phyloP scores from a whole-genome alignment of 2,797 vertebrate species.

The Mormyrus proboscirostris region DNA sequence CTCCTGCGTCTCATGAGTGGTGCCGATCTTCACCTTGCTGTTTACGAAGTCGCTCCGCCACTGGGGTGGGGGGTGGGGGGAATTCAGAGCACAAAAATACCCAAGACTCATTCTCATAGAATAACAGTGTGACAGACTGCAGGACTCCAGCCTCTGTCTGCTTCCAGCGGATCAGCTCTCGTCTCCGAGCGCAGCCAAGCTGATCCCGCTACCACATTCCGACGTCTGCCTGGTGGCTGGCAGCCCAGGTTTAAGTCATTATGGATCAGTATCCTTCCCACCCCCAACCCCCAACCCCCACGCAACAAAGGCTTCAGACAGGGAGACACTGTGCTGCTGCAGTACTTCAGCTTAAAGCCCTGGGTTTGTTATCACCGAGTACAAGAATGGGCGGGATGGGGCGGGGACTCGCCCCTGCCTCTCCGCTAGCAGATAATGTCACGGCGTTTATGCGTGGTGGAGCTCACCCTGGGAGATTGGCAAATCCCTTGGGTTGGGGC shows the following conservation, averaged over 20 bases:
- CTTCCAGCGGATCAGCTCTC: neutral
- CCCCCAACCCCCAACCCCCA: neutral
- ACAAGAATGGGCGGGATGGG: neutral
- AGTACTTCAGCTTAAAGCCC: neutral
- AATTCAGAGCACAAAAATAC: neutral
- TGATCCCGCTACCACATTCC: neutral
- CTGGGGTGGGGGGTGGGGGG: slow-evolving; percentile 47
- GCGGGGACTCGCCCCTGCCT: neutral
- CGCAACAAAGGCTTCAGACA: neutral
- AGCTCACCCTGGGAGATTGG: neutral
- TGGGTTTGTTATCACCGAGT: neutral
- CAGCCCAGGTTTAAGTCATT: neutral
- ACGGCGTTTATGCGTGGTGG: neutral
- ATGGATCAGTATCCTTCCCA: neutral
- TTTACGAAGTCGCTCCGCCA: slow-evolving; percentile 87
- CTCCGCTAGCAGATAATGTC: neutral
- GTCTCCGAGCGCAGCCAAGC: neutral
- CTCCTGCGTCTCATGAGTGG: slow-evolving; percentile 87
- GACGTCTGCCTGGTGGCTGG: neutral
- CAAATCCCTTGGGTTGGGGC: neutral
- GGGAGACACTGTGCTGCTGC: neutral
- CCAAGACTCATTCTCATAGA: neutral
- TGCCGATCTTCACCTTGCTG: slow-evolving; percentile 69
- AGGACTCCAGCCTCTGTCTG: neutral
- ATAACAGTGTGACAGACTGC: neutral